These are phyloP conservation scores for Meteorus cinctellus DNA, from an alignment of 2,888 invertebrate species.

Conservation along the genomic window DNA sequence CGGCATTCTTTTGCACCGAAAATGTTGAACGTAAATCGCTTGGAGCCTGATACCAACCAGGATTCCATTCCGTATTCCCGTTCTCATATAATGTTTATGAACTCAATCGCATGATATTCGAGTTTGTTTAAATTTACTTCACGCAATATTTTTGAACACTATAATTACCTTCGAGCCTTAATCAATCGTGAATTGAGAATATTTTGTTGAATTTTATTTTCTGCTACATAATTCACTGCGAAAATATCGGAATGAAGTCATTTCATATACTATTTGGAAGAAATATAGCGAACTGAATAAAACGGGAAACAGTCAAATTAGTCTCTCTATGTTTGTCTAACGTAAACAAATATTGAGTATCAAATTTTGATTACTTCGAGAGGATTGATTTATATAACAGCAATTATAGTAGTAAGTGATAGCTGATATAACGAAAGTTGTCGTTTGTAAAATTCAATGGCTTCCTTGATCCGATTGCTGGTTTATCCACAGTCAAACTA, in stretches of 20 bases:
- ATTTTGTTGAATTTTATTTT: background rate
- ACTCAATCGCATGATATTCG: background rate
- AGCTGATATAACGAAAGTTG: background rate
- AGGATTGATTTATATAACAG: background rate
- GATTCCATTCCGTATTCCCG: constrained; percentile 24
- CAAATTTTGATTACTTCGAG: too few relatives aligned
- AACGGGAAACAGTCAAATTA: too few relatives aligned
- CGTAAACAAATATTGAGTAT: too few relatives aligned
- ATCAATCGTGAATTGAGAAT: background rate
- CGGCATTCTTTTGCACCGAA: constrained; percentile 35
- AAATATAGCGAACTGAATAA: background rate
- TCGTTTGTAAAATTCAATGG: background rate
- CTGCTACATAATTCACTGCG: background rate
- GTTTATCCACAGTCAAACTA: background rate
- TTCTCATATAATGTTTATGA: background rate
- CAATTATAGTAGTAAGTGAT: constrained; percentile 8
- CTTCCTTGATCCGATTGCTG: constrained; percentile 9
- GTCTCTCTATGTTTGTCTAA: too few relatives aligned
- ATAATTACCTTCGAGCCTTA: background rate
- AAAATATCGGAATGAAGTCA: background rate
- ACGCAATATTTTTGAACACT: background rate
- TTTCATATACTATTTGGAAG: background rate
- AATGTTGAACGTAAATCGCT: constrained; percentile 29
- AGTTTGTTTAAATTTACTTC: background rate
- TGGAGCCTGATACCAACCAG: constrained; percentile 6